Conservation (phyloP, 2,888 invertebrate genomes). For the Eustalomyia histrio region DNA sequence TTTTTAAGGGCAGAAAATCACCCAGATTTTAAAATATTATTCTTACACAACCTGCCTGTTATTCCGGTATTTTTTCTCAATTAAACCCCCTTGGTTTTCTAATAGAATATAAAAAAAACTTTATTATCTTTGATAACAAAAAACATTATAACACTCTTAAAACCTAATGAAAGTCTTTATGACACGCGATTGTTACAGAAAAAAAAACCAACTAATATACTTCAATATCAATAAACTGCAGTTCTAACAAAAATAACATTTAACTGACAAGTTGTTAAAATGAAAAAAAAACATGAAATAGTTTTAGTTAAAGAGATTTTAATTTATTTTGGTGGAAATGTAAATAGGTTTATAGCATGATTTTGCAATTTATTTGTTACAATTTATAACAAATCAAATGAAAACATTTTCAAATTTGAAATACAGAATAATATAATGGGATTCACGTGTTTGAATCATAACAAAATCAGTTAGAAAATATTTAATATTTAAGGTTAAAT, state of each 20-base stretch:
- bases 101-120: background rate
- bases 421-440: background rate
- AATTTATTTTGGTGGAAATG: background rate
- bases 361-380: conserved; percentile 16
- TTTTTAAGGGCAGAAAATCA: too few species aligned
- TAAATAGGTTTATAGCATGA: conserved; percentile 17
- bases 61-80: too few species aligned
- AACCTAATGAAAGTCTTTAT: background rate
- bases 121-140: background rate
- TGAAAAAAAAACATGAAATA: conserved; percentile 5
- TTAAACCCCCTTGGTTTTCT: background rate
- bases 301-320: background rate
- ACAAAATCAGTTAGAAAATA: background rate
- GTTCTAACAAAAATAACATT: background rate
- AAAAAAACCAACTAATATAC: background rate
- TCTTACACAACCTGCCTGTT: too few species aligned
- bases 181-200: conserved; percentile 33
- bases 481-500: conserved; percentile 9
- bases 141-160: conserved; percentile 10
- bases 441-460: conserved; percentile 1
- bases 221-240: conserved; percentile 1
- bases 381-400: background rate
- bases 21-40: too few species aligned
- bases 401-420: background rate
- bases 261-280: conserved; percentile 5